Conservation (phyloP, 2,888 invertebrate genomes). For the Hyposoter dolosus region DNA sequence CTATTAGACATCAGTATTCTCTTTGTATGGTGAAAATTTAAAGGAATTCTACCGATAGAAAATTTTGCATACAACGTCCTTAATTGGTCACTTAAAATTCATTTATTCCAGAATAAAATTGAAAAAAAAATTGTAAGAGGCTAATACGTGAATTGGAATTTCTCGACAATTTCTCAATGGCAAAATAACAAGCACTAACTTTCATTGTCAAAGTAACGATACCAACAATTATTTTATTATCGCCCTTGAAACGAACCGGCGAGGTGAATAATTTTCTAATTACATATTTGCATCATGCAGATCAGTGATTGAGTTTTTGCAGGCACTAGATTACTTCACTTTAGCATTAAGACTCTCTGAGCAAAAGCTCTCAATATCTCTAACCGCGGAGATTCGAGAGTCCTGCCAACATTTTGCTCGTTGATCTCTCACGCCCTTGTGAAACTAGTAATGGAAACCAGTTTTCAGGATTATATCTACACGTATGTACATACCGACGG, state of each 20-base stretch:
- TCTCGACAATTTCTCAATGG: neutral
- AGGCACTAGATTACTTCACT: neutral
- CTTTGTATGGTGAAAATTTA: too few relatives aligned
- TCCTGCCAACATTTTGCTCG: conserved; percentile 65
- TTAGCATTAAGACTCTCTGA: conserved; percentile 9
- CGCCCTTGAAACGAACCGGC: too few relatives aligned
- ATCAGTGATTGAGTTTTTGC: neutral
- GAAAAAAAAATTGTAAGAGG: neutral
- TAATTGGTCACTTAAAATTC: neutral
- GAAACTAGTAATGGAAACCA: conserved; percentile 62
- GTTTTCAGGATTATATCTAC: conserved; percentile 17
- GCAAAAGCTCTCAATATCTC: conserved; percentile 69
- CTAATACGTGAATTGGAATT: neutral
- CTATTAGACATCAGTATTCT: too few relatives aligned
- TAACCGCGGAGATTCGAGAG: conserved; percentile 75
- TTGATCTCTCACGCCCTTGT: conserved; percentile 11
- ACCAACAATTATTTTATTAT: neutral
- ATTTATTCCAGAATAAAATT: neutral
- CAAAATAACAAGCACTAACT: neutral
- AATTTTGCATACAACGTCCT: too few relatives aligned
- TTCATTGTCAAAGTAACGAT: neutral
- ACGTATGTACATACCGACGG: neutral
- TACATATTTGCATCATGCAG: neutral
- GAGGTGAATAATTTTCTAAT: neutral
- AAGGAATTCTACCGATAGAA: too few relatives aligned